Percentiles rank a stretch among this genome's conserved stretches.
Conservation (phyloP, 2,113 vertebrate species). For the Sturnira hondurensis region DNA sequence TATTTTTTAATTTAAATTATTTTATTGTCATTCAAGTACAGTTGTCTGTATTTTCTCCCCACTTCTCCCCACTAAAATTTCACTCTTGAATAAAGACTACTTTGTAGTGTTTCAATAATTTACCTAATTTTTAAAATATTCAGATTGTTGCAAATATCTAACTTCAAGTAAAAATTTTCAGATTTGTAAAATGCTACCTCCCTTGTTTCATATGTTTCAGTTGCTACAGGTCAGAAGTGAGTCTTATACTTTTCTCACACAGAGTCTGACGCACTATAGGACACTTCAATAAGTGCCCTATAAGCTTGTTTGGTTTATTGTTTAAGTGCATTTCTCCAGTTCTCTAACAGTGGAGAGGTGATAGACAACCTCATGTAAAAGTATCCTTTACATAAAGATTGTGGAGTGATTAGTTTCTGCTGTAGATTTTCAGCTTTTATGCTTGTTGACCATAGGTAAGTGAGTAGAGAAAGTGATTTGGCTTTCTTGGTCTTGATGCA, state of each 20-base stretch:
- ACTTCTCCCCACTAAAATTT: neutral
- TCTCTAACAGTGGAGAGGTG: neutral
- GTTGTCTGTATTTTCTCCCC: too few relatives aligned
- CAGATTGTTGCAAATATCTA: neutral
- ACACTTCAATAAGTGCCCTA: accelerated
- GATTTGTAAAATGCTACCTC: neutral
- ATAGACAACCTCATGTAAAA: neutral
- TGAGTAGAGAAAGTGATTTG: neutral
- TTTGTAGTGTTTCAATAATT: neutral
- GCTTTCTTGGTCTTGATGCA: neutral
- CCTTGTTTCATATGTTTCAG: neutral
- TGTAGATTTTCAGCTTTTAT: neutral
- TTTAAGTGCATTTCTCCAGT: neutral
- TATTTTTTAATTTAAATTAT: too few relatives aligned
- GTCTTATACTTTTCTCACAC: neutral
- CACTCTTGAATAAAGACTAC: neutral
- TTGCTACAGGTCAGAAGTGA: neutral
- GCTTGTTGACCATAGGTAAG: neutral
- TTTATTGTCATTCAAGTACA: too few relatives aligned
- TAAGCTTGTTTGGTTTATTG: neutral
- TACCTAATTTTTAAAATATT: neutral
- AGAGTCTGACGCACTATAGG: neutral
- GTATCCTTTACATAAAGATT: neutral
- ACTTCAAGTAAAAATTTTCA: neutral
- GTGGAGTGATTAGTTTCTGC: neutral